Base-by-base conservation (phyloP, 2,888 invertebrate species). In the Drosophila emarginata region DNA sequence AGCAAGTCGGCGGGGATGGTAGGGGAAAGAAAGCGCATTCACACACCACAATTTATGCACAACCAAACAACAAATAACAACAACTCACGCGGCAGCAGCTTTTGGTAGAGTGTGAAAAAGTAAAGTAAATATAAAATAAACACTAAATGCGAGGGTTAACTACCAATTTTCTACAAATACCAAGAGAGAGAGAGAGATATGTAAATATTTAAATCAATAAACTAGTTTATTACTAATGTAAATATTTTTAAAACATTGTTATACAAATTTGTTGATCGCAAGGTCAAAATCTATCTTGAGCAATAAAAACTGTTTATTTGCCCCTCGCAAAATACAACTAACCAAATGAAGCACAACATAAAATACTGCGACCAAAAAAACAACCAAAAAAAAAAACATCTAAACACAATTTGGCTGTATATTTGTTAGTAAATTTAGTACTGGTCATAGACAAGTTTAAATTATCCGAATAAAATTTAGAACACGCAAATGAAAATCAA, bases 11-110 rank as follows among this genome's bases (percentile, higher is more conserved):
- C n/a, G 23, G 52, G 36, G 11, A 1, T 7, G 18, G 12, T 5
- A n/a, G 26, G 14, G 7, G 18, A 26, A 9, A 15, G 53, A 45
- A 37, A 21, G 50, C 65, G 69, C 64, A 66, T 63, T 78, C 51
- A 67, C 51, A 67, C 60, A 63, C 77, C 85, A 77, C 87, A 82
- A 75, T 87, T 84, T 79, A 85, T 85, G 82, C 77, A 71, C 77
- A 82, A 70, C 67, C 74, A 74, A 66, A 61, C 82, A 81, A 79
- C 82, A 81, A 79, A 78, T 64, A 63, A 21, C 73, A 76, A 70
- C 76, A 78, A 69, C 83, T 75, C 75, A 67, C 72, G 78, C 67
- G 65, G 69, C 80, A 60, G 60, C 65, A 78, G 78, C 32, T 45
- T 76, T 80, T 54, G 54, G 54, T 71, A 45, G 64, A 64, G 74